Evolutionary conservation across 2,888 invertebrate species (phyloP), one percentile per base, ranked within the genome.

Genomic region (Nemoura dubitans): DNA sequence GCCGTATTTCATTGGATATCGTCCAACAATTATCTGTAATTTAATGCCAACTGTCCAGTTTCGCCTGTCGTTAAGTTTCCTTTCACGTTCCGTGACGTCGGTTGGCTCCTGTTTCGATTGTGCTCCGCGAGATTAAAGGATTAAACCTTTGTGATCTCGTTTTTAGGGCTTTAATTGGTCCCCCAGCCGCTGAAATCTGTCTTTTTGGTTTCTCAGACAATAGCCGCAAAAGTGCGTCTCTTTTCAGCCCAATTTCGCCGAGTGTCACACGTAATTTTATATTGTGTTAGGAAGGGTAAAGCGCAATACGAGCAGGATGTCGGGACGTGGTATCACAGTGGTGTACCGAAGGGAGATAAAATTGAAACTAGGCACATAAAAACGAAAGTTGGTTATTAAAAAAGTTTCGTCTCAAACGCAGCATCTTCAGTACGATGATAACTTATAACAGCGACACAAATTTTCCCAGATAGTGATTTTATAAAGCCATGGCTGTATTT

Each of bases 301-400:
- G 21, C 21, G 21, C 59, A 59, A 59, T 59, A 59, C 3, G 59
- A 59, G 21, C 59, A 59, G 14, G 59, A 7, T 59, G 21, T 59
- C 59, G 36, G 3, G 36, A 10, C 36, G 36, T 36, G 36, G 36
- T 36, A 36, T 36, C 36, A 36, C 36, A 59, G 59, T 21, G 16
- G 59, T 21, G 59, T 21, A 59, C 59, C 59, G 21, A 1, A 21
- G 59, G 59, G 59, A 59, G 59, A 59, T 59, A 21, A 59, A 59
- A 59, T 59, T 59, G 59, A 59, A 59, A 59, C 59, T 59, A 59
- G 59, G 59, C 59, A 59, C 59, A 59, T 59, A 59, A 59, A 59
- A 59, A 7, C 59, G 21, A 59, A 59, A 59, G 59, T 59, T 59
- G 59, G 59, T 59, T 59, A 59, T 59, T 59, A 59, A 59, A 59